These are phyloP conservation scores for Ruditapes philippinarum DNA, from an alignment of 1,140 invertebrate species.

Conservation along the genomic window DNA sequence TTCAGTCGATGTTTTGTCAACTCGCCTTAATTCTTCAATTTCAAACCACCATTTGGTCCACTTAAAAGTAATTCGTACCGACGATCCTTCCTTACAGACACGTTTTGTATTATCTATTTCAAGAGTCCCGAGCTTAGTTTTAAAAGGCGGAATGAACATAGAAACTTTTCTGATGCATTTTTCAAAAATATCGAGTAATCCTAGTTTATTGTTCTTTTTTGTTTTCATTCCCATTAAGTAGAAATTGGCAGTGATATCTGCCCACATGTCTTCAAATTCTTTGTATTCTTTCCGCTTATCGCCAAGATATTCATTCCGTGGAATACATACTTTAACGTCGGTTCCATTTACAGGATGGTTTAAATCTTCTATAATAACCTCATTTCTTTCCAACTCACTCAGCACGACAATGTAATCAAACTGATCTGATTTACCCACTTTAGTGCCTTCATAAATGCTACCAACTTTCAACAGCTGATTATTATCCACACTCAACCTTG, in stretches of 20 bases:
- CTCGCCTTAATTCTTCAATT: background rate
- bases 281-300: background rate
- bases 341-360: background rate
- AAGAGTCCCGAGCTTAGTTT: slow-evolving; percentile 36
- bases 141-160: background rate
- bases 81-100: background rate
- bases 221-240: slow-evolving; percentile 5
- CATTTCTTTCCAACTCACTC: background rate
- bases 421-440: background rate
- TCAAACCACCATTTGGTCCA: background rate
- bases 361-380: background rate
- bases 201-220: background rate
- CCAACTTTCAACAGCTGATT: slow-evolving; percentile 32
- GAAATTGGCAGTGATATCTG: background rate
- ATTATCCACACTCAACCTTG: background rate
- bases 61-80: background rate
- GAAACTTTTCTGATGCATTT: background rate
- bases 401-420: slow-evolving; percentile 31
- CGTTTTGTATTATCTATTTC: background rate
- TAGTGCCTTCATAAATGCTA: slow-evolving; percentile 41
- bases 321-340: slow-evolving; percentile 12
- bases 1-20: slow-evolving; percentile 14
- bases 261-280: background rate
- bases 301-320: no score
- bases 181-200: slow-evolving; percentile 30